Evolutionary conservation across 2,797 vertebrate species (phyloP).

Genomic region (Meda fulgida): DNA sequence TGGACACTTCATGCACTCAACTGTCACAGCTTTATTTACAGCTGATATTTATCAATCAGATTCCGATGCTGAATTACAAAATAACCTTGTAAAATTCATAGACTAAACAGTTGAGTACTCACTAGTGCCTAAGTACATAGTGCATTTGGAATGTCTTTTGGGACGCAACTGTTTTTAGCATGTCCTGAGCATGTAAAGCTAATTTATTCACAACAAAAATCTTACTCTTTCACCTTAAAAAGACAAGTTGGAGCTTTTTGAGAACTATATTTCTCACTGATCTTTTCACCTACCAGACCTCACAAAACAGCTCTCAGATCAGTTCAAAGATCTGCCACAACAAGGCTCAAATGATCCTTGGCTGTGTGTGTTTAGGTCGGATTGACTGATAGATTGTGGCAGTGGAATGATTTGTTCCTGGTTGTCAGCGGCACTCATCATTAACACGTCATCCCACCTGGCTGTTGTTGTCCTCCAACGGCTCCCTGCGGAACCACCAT

Average conservation of each 20-base stretch:
- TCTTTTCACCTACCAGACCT: background rate
- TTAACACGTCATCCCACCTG: constrained; percentile 34
- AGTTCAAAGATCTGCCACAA: constrained; percentile 22
- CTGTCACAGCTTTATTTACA: no score
- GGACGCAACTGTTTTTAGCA: background rate
- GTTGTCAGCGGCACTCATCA: constrained; percentile 36
- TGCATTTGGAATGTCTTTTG: no score
- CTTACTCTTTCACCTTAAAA: background rate
- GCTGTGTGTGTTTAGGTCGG: constrained; percentile 20
- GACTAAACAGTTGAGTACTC: no score
- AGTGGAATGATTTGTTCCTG: constrained; percentile 25
- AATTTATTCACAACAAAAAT: background rate
- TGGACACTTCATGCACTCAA: no score
- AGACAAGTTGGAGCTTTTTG: background rate
- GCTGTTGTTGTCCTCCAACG: constrained; percentile 21
- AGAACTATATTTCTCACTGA: background rate
- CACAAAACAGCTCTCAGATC: background rate
- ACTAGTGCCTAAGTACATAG: no score
- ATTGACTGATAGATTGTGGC: constrained; percentile 29
- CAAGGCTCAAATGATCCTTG: constrained; percentile 21
- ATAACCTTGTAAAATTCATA: no score
- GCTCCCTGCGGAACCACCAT: constrained; percentile 8
- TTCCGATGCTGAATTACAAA: no score
- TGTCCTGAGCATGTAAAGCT: background rate
- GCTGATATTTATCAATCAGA: no score